Percentiles rank a stretch among this genome's conserved stretches.
phyloP scores from a whole-genome alignment of 2,888 invertebrate genomes.

The Gari tellinella region DNA sequence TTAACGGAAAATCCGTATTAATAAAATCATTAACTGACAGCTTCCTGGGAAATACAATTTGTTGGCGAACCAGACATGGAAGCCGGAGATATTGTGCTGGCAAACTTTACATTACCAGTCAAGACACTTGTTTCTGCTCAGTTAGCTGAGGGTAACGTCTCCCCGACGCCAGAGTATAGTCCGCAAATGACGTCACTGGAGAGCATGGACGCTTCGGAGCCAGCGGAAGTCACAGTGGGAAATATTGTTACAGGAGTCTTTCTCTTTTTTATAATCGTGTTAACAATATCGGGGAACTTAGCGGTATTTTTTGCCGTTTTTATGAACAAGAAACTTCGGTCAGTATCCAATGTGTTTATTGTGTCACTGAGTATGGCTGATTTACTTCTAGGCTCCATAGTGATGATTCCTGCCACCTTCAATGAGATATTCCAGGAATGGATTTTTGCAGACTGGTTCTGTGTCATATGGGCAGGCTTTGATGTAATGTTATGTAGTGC shows the following conservation, averaged over 20 bases:
- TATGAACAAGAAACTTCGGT: constrained; percentile 66
- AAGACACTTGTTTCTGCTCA: no score
- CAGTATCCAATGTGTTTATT: constrained; percentile 77
- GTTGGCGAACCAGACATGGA: no score
- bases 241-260: constrained; percentile 60
- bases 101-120: no score
- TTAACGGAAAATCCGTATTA: no score
- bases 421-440: constrained; percentile 73
- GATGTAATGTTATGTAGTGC: constrained; percentile 79
- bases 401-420: constrained; percentile 76
- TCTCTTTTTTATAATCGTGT: constrained; percentile 62
- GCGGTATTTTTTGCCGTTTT: constrained; percentile 72
- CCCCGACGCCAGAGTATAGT: constrained; percentile 8
- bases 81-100: no score
- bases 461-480: constrained; percentile 77
- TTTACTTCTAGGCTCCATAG: constrained; percentile 74
- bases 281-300: constrained; percentile 71
- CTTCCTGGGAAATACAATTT: no score
- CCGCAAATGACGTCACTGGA: constrained; percentile 10
- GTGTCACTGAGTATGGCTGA: constrained; percentile 75
- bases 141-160: no score
- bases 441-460: constrained; percentile 68
- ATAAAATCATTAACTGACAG: no score
- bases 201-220: background rate
- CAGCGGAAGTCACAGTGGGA: constrained; percentile 20